Evolutionary conservation across 2,888 invertebrate genomes (phyloP).

Genomic region (Lacanobia oleracea): DNA sequence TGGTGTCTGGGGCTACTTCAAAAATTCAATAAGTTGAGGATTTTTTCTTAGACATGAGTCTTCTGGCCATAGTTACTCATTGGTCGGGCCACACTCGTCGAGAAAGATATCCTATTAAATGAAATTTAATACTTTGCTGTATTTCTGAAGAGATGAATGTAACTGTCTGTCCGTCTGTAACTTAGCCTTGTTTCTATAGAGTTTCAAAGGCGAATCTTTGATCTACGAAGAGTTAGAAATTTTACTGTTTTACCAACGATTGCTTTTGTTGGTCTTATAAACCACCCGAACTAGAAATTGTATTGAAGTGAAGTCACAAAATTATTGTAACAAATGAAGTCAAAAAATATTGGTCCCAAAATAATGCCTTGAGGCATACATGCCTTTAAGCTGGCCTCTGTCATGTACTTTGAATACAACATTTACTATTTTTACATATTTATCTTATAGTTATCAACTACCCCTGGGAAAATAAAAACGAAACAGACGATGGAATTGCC

Average conservation of each 20-base stretch:
- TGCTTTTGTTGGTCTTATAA: background rate
- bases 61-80: conserved; percentile 19
- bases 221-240: background rate
- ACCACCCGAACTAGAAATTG: background rate
- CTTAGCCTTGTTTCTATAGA: conserved; percentile 4
- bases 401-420: background rate
- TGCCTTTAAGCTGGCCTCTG: background rate
- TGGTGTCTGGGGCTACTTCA: background rate
- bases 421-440: background rate
- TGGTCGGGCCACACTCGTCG: conserved; percentile 34
- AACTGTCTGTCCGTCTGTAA: conserved; percentile 28
- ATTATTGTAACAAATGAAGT: too few species aligned
- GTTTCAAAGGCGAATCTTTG: background rate
- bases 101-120: conserved; percentile 53
- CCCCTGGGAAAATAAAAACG: too few species aligned
- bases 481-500: background rate
- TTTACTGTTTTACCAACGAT: background rate
- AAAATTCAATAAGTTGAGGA: background rate
- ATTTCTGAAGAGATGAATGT: conserved; percentile 48
- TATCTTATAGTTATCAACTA: background rate
- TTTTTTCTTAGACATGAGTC: background rate
- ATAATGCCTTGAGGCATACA: background rate
- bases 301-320: background rate
- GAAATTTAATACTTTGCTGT: conserved; percentile 56
- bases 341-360: background rate